Evolutionary conservation across 1,140 invertebrate genomes (phyloP).

Genomic region (Riptortus pedestris): DNA sequence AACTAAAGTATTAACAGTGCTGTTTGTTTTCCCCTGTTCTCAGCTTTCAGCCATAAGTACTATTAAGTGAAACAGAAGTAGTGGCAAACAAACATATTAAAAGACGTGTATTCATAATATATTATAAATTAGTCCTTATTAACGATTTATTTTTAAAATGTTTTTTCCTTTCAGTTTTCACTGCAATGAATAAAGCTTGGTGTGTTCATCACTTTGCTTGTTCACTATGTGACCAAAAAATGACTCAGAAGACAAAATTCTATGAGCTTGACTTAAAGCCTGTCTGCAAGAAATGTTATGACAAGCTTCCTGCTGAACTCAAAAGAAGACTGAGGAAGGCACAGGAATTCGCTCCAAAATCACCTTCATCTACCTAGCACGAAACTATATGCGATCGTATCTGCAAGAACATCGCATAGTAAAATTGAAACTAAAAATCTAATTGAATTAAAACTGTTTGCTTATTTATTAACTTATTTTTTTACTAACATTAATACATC

Average conservation of each 20-base stretch:
- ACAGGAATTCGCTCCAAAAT: slow-evolving; percentile 45
- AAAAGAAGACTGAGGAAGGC: slow-evolving; percentile 73
- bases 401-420: neutral
- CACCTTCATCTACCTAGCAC: slow-evolving; percentile 1
- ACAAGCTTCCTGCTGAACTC: slow-evolving; percentile 89
- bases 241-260: slow-evolving; percentile 98
- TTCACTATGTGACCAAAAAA: slow-evolving; percentile 90
- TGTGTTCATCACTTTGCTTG: slow-evolving; percentile 99
- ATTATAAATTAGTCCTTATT: no score
- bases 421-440: no score
- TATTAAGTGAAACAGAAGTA: no score
- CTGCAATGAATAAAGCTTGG: slow-evolving; percentile 98
- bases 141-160: no score
- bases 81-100: no score
- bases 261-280: slow-evolving; percentile 98
- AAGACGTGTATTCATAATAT: no score
- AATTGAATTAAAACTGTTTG: no score
- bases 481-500: no score
- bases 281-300: slow-evolving; percentile 97
- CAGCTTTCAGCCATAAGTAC: no score
- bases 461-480: no score
- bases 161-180: slow-evolving; percentile 70
- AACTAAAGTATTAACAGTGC: no score
- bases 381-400: neutral
- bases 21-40: no score